phyloP scores from a whole-genome alignment of 2,797 vertebrate genomes.

The Poeciliopsis turneri region DNA sequence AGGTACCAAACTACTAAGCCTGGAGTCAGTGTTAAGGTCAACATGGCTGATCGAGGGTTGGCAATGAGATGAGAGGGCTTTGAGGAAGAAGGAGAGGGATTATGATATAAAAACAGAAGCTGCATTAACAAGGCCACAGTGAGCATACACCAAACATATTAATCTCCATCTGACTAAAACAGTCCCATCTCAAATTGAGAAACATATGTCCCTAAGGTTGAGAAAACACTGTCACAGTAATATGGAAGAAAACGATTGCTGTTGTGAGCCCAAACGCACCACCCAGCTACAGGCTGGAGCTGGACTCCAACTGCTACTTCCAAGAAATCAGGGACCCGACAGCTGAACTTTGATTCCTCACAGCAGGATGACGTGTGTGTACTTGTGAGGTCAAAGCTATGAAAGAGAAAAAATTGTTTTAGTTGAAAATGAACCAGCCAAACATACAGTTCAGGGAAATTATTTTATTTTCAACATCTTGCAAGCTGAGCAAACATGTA shows the following conservation, averaged over 20 bases:
- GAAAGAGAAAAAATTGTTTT: constrained; percentile 39
- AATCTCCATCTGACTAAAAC: constrained; percentile 70
- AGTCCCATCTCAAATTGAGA: constrained; percentile 64
- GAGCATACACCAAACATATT: constrained; percentile 65
- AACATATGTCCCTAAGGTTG: constrained; percentile 76
- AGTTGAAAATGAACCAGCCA: constrained; percentile 35
- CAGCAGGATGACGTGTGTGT: constrained; percentile 32
- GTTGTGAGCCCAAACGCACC: constrained; percentile 55
- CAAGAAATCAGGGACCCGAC: constrained; percentile 73
- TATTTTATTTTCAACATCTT: constrained; percentile 25
- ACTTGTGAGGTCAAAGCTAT: constrained; percentile 54
- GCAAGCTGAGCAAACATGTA: constrained; percentile 30
- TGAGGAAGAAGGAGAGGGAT: constrained; percentile 22
- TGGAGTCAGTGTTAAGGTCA: constrained; percentile 32
- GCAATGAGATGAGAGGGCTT: constrained; percentile 42
- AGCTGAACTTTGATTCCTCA: constrained; percentile 64
- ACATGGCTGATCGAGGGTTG: constrained; percentile 25
- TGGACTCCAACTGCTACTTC: constrained; percentile 58
- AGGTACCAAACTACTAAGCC: constrained; percentile 25
- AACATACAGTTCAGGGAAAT: constrained; percentile 48
- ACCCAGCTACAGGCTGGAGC: constrained; percentile 39
- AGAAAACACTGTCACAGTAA: constrained; percentile 72
- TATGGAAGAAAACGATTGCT: constrained; percentile 61
- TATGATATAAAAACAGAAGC: constrained; percentile 64
- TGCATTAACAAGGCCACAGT: constrained; percentile 79